Evolutionary conservation across 2,113 vertebrate species (phyloP).

Genomic region (Daphoenositta chrysoptera): DNA sequence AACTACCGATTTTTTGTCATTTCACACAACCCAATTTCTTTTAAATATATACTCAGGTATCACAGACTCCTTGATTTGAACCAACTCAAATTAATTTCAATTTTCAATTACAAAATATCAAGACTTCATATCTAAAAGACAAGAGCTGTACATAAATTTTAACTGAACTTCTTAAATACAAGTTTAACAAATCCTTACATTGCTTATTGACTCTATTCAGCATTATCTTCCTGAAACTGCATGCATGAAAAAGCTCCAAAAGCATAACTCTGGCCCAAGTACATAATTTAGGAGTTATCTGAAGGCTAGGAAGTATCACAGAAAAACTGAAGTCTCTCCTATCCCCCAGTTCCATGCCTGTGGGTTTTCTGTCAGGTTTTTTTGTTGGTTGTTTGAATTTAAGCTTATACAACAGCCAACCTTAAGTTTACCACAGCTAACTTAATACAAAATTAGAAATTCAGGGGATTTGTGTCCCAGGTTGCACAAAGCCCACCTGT

Average conservation of each 20-base stretch:
- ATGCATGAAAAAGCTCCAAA: not conserved
- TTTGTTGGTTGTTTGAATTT: not conserved
- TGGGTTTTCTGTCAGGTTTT: not conserved
- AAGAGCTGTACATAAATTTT: not conserved
- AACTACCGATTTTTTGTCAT: not conserved
- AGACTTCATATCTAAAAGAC: not conserved
- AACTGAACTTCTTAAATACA: not conserved
- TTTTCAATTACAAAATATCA: not conserved
- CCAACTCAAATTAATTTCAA: not conserved
- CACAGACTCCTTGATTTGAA: not conserved
- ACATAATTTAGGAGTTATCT: not conserved
- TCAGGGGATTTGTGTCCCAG: rapidly evolving
- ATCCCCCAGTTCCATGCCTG: not conserved
- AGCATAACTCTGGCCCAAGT: not conserved
- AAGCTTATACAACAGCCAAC: not conserved
- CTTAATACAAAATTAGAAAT: not conserved
- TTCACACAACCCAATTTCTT: not conserved
- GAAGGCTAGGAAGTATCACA: not conserved
- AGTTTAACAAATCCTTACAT: not conserved
- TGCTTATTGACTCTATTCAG: not conserved
- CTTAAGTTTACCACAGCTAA: not conserved
- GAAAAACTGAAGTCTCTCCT: not conserved
- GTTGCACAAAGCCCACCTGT: not conserved
- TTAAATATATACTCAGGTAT: not conserved
- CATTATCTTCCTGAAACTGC: not conserved